These are phyloP conservation scores for Trachops cirrhosus DNA, from an alignment of 2,797 vertebrate species.

Conservation along the genomic window DNA sequence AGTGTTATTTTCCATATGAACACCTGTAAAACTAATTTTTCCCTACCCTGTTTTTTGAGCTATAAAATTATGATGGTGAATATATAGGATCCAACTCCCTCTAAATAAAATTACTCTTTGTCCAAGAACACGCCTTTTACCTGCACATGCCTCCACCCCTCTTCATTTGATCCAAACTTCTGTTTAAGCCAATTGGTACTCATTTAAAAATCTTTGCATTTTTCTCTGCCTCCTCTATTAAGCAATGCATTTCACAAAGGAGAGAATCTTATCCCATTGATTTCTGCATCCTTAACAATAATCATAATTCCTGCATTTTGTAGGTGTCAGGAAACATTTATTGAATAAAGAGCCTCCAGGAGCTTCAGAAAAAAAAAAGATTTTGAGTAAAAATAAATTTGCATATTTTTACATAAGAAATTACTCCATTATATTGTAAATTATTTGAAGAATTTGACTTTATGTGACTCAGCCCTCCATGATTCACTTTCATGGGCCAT, in stretches of 20 bases:
- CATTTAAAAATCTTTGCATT: background rate
- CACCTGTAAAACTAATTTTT: background rate
- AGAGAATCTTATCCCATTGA: background rate
- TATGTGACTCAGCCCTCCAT: background rate
- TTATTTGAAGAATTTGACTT: background rate
- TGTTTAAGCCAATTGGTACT: background rate
- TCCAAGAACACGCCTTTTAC: background rate
- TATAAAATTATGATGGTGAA: background rate
- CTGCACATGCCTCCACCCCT: background rate
- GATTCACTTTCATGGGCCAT: background rate
- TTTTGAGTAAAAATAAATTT: background rate
- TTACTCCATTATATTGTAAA: background rate
- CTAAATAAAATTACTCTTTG: background rate
- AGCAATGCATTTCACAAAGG: background rate
- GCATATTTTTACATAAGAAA: background rate
- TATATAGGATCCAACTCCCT: background rate
- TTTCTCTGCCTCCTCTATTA: background rate
- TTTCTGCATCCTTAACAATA: conserved; percentile 2
- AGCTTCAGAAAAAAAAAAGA: background rate
- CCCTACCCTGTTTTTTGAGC: background rate
- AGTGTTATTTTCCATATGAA: background rate
- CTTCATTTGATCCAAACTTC: background rate
- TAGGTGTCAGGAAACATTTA: background rate
- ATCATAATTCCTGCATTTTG: background rate
- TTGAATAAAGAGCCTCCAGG: background rate